A percentile compares a stretch with the other conserved stretches of the same genome.
phyloP scores from a whole-genome alignment of 2,888 invertebrate species.

The Lamproptera curius region DNA sequence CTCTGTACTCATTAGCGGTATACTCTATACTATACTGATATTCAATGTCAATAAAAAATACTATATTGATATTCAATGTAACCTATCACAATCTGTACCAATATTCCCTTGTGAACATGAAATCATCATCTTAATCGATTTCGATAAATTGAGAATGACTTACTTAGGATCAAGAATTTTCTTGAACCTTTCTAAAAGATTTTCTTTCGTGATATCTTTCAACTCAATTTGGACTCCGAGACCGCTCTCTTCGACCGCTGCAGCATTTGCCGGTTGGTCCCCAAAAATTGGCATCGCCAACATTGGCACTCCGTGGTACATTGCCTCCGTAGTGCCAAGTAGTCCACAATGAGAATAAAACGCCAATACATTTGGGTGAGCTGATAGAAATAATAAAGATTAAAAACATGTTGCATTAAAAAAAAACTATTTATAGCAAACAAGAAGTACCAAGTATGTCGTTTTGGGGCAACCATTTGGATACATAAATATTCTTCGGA shows the following conservation, averaged over 20 bases:
- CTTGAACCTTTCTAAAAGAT: slow-evolving; percentile 65
- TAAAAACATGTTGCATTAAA: not conserved
- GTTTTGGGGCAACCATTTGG: slow-evolving; percentile 84
- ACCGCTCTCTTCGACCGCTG: slow-evolving; percentile 73
- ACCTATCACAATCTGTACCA: too few species aligned
- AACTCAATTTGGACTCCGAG: slow-evolving; percentile 67
- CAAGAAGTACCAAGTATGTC: slow-evolving; percentile 79
- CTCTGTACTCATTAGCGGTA: too few species aligned
- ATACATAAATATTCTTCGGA: slow-evolving; percentile 80
- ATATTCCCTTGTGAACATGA: too few species aligned
- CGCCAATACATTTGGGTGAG: slow-evolving; percentile 77
- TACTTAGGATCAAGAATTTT: slow-evolving; percentile 74
- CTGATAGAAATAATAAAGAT: slow-evolving; percentile 45
- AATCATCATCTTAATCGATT: too few species aligned
- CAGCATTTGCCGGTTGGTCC: slow-evolving; percentile 79
- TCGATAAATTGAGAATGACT: slow-evolving; percentile 30
- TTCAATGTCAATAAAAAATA: too few species aligned
- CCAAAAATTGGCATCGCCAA: slow-evolving; percentile 78
- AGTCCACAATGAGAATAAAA: slow-evolving; percentile 80
- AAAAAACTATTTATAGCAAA: not conserved
- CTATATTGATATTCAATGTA: too few species aligned
- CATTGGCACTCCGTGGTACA: slow-evolving; percentile 78
- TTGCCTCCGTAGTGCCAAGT: slow-evolving; percentile 77
- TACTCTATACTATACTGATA: too few species aligned
- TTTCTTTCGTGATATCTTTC: slow-evolving; percentile 67